These are phyloP conservation scores for Drosophila eugracilis DNA, from an alignment of 1,140 invertebrate genomes.

Conservation along the genomic window DNA sequence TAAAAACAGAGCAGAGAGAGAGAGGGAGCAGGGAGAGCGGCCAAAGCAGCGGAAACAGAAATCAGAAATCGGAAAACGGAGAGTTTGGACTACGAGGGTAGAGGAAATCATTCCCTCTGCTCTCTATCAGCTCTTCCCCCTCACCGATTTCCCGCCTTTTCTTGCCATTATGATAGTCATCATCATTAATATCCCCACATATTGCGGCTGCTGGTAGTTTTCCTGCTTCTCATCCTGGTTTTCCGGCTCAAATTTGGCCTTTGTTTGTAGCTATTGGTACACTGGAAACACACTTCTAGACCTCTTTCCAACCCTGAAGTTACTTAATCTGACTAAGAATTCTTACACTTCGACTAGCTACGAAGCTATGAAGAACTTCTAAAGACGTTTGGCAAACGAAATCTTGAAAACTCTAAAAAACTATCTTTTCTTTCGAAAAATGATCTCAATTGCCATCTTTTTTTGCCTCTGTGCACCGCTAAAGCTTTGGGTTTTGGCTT, in stretches of 20 bases:
- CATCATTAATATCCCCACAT: slow-evolving; percentile 52
- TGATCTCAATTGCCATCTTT: neutral
- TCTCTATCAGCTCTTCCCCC: neutral
- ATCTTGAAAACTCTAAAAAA: too few species aligned
- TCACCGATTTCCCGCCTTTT: neutral
- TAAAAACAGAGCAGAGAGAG: slow-evolving; percentile 9
- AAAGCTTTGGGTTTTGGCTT: slow-evolving; percentile 25
- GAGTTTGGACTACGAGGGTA: neutral
- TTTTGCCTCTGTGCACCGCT: slow-evolving; percentile 13
- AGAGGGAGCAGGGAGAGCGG: neutral
- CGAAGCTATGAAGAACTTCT: too few species aligned
- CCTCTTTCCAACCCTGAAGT: too few species aligned
- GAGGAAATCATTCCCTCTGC: neutral
- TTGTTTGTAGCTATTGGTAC: slow-evolving; percentile 27
- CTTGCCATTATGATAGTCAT: slow-evolving; percentile 45
- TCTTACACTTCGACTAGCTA: too few species aligned
- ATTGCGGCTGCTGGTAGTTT: slow-evolving; percentile 42
- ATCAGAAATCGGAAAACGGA: neutral
- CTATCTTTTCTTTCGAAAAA: neutral
- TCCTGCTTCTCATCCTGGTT: slow-evolving; percentile 21
- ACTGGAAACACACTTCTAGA: slow-evolving; percentile 18
- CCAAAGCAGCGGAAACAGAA: slow-evolving; percentile 13
- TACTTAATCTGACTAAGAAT: too few species aligned
- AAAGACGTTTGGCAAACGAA: too few species aligned
- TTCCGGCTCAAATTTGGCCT: neutral